Percentiles rank a stretch among this genome's conserved stretches.
Conservation (phyloP, 2,113 vertebrate genomes). For the Elachura formosa region DNA sequence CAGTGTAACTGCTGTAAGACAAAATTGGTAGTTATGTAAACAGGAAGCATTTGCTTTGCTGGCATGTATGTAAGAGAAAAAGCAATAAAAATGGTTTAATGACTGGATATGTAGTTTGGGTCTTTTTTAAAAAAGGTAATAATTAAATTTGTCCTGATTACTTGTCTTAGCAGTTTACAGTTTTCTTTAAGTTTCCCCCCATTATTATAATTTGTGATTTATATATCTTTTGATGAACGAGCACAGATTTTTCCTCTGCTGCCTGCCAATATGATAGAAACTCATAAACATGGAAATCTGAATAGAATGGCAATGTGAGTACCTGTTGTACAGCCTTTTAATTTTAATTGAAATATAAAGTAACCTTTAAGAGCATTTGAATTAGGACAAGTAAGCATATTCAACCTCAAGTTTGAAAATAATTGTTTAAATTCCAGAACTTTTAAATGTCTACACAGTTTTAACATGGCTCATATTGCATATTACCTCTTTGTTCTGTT, state of each 20-base stretch:
- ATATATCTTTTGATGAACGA: background rate
- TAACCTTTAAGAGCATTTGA: background rate
- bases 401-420: background rate
- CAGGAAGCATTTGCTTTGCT: background rate
- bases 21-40: background rate
- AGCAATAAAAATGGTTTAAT: background rate
- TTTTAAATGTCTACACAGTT: background rate
- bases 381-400: background rate
- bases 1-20: background rate
- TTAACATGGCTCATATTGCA: background rate
- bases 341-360: background rate
- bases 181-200: background rate
- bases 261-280: background rate
- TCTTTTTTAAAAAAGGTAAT: fast-evolving
- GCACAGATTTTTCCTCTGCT: background rate
- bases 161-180: background rate
- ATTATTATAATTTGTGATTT: background rate
- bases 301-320: background rate
- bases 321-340: background rate
- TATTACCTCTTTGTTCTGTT: background rate
- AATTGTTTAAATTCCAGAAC: background rate
- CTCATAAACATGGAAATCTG: background rate
- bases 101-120: background rate
- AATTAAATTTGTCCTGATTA: background rate
- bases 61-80: background rate